Percentiles rank a stretch among this genome's conserved stretches.
Evolutionary conservation across 2,113 vertebrate species (phyloP).

Genomic region (Melanotaenia duboulayi): DNA sequence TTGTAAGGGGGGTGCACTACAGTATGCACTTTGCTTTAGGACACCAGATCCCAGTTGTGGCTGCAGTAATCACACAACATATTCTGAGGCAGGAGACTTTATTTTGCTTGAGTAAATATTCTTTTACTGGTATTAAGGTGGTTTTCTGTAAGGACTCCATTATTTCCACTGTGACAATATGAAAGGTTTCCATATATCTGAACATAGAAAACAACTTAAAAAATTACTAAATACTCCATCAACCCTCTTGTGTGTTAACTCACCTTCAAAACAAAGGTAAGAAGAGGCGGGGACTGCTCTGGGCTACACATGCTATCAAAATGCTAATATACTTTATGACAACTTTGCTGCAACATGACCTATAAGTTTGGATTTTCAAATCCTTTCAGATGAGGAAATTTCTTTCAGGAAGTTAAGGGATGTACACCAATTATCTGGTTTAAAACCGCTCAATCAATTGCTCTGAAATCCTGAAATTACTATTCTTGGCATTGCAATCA

Average conservation of each 20-base stretch:
- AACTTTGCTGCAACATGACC: constrained; percentile 54
- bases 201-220: constrained; percentile 16
- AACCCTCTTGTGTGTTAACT: constrained; percentile 38
- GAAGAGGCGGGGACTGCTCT: constrained; percentile 66
- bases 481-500: constrained; percentile 71
- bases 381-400: constrained; percentile 43
- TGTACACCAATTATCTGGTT: constrained; percentile 59
- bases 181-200: constrained; percentile 23
- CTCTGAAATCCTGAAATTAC: constrained; percentile 73
- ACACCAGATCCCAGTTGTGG: constrained; percentile 47
- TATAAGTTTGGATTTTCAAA: constrained; percentile 45
- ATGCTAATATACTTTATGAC: constrained; percentile 72
- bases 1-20: constrained; percentile 67
- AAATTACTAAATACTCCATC: constrained; percentile 19
- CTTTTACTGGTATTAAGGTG: constrained; percentile 22
- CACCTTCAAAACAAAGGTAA: constrained; percentile 53
- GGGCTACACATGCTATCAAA: constrained; percentile 74
- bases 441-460: constrained; percentile 61
- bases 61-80: constrained; percentile 48
- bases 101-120: constrained; percentile 51
- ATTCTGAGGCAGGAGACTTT: constrained; percentile 34
- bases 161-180: constrained; percentile 30
- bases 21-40: constrained; percentile 51
- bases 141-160: not conserved
- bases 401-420: constrained; percentile 29